Percentiles rank a stretch among this genome's conserved stretches.
Conservation (phyloP, 2,888 invertebrate genomes). For the Drosophila algonquin region DNA sequence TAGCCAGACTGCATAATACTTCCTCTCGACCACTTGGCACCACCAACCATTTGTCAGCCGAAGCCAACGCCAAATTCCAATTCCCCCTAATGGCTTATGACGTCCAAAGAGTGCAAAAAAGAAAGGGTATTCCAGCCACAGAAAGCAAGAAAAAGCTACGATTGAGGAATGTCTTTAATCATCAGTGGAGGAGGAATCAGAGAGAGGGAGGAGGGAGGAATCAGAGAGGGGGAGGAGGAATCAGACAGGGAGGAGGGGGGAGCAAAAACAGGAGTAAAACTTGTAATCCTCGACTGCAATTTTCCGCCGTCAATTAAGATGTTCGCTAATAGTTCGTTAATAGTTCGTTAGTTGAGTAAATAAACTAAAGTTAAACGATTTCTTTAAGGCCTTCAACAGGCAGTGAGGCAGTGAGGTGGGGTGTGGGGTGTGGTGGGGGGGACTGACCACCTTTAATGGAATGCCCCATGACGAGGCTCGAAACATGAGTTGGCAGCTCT, state of each 20-base stretch:
- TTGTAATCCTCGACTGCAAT: constrained; percentile 30
- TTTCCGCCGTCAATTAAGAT: constrained; percentile 43
- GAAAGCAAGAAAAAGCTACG: neutral
- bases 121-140: neutral
- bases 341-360: constrained; percentile 58
- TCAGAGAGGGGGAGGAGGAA: neutral
- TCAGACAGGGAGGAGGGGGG: neutral
- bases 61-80: constrained; percentile 47
- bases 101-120: constrained; percentile 2
- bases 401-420: too few species aligned
- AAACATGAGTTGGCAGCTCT: constrained; percentile 32
- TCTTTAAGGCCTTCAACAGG: constrained; percentile 5
- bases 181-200: neutral
- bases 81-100: constrained; percentile 44
- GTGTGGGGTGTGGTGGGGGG: constrained; percentile 1
- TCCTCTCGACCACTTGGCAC: constrained; percentile 57
- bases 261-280: neutral
- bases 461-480: constrained; percentile 20
- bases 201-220: neutral
- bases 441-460: constrained; percentile 19
- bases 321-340: constrained; percentile 41
- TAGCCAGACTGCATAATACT: constrained; percentile 42
- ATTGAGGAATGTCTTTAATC: constrained; percentile 5
- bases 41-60: neutral
- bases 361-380: constrained; percentile 31